Percentiles rank a stretch among this genome's conserved stretches.
These are phyloP conservation scores for Acyrthosiphon pisum DNA, from an alignment of 1,140 invertebrate species.

Conservation along the genomic window DNA sequence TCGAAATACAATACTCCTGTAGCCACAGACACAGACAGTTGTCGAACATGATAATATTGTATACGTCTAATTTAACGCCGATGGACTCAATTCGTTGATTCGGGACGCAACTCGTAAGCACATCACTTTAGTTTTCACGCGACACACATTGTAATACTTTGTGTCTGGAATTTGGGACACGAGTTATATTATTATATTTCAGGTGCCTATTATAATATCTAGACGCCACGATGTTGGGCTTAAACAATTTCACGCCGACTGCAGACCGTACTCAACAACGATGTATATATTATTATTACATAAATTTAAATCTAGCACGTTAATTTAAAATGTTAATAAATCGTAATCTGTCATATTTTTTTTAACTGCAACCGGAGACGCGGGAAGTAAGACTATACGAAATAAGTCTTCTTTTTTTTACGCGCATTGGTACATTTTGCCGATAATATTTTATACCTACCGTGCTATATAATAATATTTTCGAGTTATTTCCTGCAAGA, in stretches of 20 bases:
- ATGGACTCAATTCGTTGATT: neutral
- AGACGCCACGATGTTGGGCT: neutral
- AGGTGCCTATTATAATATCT: too few relatives aligned
- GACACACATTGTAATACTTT: neutral
- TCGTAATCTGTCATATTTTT: neutral
- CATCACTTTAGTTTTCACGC: neutral
- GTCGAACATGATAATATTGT: neutral
- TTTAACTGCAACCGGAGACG: neutral
- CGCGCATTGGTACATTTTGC: neutral
- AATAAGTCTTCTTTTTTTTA: neutral
- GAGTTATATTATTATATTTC: neutral
- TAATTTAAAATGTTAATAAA: slow-evolving; percentile 20
- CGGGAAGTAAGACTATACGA: neutral
- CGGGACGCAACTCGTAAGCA: neutral
- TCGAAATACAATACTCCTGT: neutral
- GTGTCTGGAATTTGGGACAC: neutral
- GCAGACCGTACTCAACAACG: neutral
- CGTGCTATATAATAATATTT: neutral
- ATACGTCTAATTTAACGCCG: neutral
- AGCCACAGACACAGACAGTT: neutral
- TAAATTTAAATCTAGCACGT: neutral
- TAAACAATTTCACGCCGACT: neutral
- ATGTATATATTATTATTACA: neutral
- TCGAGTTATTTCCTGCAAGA: neutral
- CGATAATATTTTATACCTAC: neutral